Conservation (phyloP, 1,140 invertebrate genomes). For the Neodiprion pinetum region DNA sequence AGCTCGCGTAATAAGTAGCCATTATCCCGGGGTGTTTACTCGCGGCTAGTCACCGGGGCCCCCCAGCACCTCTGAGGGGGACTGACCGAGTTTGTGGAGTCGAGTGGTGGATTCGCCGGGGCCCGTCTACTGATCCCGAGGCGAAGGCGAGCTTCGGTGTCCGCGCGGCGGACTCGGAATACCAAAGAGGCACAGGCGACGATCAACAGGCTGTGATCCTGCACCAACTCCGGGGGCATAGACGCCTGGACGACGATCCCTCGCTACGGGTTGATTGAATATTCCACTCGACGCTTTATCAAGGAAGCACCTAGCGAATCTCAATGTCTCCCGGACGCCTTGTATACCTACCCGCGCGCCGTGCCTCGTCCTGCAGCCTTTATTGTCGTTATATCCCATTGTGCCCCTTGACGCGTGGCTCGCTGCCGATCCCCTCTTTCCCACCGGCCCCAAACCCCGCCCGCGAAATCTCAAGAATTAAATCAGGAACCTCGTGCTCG, state of each 20-base stretch:
- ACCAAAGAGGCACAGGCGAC: constrained; percentile 20
- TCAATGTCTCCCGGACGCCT: constrained; percentile 40
- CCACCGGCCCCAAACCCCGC: no score
- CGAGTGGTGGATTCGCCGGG: neutral
- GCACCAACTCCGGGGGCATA: no score
- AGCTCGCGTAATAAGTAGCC: constrained; percentile 2
- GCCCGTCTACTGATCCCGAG: neutral
- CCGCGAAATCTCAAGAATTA: no score
- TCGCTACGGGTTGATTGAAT: constrained; percentile 49
- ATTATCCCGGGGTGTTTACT: constrained; percentile 9
- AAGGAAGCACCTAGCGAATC: constrained; percentile 50
- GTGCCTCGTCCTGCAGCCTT: no score
- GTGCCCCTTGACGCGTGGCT: neutral
- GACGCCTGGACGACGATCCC: no score
- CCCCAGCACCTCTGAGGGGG: neutral
- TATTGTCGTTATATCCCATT: no score
- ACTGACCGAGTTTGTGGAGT: constrained; percentile 3
- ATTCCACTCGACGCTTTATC: constrained; percentile 57
- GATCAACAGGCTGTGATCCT: constrained; percentile 40
- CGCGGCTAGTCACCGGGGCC: no score
- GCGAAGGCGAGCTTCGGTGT: neutral
- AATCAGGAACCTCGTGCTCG: no score
- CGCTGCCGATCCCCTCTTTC: neutral
- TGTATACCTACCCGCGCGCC: neutral
- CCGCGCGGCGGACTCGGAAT: constrained; percentile 7